These are phyloP conservation scores for Acropternis orthonyx DNA, from an alignment of 2,797 vertebrate genomes.

Conservation along the genomic window DNA sequence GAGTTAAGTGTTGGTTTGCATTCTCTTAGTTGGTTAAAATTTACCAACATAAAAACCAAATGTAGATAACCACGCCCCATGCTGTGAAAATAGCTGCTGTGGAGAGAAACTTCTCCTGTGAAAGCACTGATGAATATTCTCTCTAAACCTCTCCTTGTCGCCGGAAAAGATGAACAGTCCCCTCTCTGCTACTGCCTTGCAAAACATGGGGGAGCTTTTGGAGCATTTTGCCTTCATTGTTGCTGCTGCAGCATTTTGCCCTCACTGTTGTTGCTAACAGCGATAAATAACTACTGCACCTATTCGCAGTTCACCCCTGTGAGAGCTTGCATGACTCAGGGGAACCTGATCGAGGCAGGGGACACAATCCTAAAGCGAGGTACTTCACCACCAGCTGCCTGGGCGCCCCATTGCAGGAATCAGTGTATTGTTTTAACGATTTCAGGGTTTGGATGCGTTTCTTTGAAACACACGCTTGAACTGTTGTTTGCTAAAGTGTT, in stretches of 20 bases:
- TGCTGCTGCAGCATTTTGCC: neutral
- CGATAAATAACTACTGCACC: neutral
- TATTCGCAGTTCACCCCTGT: neutral
- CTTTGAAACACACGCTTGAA: neutral
- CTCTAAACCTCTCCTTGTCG: neutral
- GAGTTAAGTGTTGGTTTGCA: neutral
- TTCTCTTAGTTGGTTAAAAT: neutral
- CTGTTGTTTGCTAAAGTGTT: conserved; percentile 30
- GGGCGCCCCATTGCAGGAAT: conserved; percentile 26
- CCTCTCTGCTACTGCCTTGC: neutral
- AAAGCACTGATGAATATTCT: neutral
- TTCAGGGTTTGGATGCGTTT: conserved; percentile 38
- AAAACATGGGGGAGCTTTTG: neutral
- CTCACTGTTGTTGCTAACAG: neutral
- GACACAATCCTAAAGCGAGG: neutral
- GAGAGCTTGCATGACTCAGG: neutral
- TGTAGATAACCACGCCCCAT: neutral
- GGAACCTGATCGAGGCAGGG: neutral
- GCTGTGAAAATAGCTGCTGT: neutral
- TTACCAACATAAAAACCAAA: neutral
- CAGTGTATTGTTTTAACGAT: neutral
- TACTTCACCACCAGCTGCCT: neutral
- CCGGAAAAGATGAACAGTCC: neutral
- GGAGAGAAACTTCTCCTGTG: neutral
- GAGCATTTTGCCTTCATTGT: neutral